Conservation (phyloP, 2,797 vertebrate genomes). For the Tokudaia muenninki region DNA sequence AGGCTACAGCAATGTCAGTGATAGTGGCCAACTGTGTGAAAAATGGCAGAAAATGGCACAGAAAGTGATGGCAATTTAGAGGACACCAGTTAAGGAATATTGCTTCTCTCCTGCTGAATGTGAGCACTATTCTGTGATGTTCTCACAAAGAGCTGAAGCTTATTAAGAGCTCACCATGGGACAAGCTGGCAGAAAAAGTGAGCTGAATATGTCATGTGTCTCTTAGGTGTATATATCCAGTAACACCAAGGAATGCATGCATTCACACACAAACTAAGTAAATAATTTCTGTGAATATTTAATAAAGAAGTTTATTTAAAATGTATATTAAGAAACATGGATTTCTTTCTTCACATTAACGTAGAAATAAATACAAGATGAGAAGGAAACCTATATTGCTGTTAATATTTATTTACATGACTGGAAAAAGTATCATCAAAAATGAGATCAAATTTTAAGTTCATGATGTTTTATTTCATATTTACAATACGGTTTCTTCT, state of each 20-base stretch:
- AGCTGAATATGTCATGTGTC: background rate
- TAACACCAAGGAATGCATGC: background rate
- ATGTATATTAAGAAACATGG: background rate
- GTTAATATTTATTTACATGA: background rate
- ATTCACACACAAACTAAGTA: background rate
- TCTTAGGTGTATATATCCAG: background rate
- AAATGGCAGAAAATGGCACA: constrained; percentile 67
- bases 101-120: constrained; percentile 43
- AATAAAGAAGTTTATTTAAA: background rate
- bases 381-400: background rate
- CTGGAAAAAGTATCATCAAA: background rate
- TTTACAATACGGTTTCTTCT: background rate
- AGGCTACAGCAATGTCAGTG: constrained; percentile 38
- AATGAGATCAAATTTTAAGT: background rate
- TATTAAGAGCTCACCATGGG: constrained; percentile 7
- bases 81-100: constrained; percentile 43
- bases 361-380: background rate
- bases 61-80: constrained; percentile 64
- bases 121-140: background rate
- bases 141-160: background rate
- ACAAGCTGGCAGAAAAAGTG: background rate
- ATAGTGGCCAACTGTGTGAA: constrained; percentile 44
- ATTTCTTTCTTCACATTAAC: background rate
- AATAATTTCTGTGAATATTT: background rate
- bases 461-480: background rate